These are phyloP conservation scores for Atethmia centrago DNA, from an alignment of 2,888 invertebrate species.

Conservation along the genomic window DNA sequence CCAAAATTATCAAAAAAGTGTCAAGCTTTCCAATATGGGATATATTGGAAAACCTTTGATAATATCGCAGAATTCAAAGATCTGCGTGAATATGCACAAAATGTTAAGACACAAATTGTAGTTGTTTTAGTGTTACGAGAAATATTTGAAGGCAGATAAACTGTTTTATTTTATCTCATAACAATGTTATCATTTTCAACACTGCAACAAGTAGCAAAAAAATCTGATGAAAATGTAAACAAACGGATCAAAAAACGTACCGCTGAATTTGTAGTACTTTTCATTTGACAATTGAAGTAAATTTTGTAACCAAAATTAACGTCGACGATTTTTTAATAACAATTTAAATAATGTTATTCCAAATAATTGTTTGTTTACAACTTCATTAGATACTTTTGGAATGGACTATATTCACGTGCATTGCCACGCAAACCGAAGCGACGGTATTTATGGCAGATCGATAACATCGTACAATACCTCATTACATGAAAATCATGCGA, in stretches of 20 bases:
- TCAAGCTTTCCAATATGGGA: background rate
- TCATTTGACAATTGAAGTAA: background rate
- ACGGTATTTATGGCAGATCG: background rate
- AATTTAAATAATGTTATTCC: background rate
- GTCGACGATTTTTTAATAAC: no score
- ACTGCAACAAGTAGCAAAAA: background rate
- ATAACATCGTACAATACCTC: conserved; percentile 42
- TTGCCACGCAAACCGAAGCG: background rate
- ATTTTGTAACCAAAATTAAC: background rate
- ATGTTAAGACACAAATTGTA: background rate
- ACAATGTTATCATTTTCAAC: background rate
- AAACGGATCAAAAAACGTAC: background rate
- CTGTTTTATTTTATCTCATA: background rate
- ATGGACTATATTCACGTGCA: background rate
- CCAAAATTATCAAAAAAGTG: background rate
- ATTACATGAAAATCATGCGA: conserved; percentile 19
- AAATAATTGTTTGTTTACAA: background rate
- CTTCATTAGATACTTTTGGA: background rate
- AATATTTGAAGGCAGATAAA: background rate
- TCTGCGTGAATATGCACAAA: background rate
- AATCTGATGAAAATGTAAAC: background rate
- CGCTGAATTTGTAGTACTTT: background rate
- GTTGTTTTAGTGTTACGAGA: background rate
- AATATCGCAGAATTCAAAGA: background rate
- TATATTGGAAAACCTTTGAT: no score